Conservation (phyloP, 2,797 vertebrate genomes). For the Podargus strigoides region DNA sequence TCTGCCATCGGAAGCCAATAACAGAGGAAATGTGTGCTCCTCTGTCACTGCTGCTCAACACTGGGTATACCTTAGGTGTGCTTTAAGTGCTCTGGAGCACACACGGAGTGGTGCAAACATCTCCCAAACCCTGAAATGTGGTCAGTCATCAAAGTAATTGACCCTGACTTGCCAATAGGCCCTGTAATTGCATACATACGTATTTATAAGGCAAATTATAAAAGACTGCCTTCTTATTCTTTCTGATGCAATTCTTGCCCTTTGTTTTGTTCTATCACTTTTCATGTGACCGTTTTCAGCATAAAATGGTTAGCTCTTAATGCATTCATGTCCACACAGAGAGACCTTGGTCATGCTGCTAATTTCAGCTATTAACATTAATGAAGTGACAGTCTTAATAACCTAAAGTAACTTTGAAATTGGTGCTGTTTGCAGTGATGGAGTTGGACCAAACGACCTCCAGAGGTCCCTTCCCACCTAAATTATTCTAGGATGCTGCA, state of each 20-base stretch:
- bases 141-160: neutral
- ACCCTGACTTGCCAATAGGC: neutral
- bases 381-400: neutral
- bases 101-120: rapidly evolving
- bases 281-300: neutral
- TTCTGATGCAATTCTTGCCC: neutral
- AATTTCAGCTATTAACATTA: neutral
- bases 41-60: neutral
- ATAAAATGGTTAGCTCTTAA: neutral
- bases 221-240: neutral
- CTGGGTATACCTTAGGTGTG: rapidly evolving
- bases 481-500: neutral
- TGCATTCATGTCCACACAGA: neutral
- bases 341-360: neutral
- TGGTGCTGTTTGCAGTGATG: neutral
- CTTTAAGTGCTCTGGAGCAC: neutral
- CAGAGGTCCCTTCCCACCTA: neutral
- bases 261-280: neutral
- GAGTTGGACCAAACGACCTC: neutral
- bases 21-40: neutral
- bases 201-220: neutral
- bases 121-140: neutral
- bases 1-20: neutral
- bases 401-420: neutral
- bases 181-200: rapidly evolving